A percentile compares a stretch with the other conserved stretches of the same genome.
phyloP scores from a whole-genome alignment of 2,888 invertebrate species.

The Chymomyza amoena region DNA sequence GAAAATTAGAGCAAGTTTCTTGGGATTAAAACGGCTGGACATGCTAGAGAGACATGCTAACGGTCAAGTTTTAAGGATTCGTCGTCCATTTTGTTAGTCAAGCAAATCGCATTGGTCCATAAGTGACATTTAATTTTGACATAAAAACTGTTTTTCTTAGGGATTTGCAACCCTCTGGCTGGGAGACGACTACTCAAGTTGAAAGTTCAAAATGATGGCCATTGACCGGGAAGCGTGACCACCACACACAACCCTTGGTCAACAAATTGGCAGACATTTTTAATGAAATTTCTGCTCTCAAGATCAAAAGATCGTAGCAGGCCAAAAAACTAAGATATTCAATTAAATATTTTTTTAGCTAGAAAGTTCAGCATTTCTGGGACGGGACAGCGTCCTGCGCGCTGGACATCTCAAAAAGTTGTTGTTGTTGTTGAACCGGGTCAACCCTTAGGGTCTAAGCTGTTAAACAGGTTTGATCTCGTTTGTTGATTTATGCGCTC shows the following conservation, averaged over 20 bases:
- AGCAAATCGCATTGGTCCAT: slow-evolving; percentile 41
- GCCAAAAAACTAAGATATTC: slow-evolving; percentile 40
- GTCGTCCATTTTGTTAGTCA: not conserved
- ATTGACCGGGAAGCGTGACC: not conserved
- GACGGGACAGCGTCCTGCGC: slow-evolving; percentile 25
- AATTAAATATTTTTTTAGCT: slow-evolving; percentile 48
- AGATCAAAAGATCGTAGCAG: slow-evolving; percentile 38
- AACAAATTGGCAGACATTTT: slow-evolving; percentile 44
- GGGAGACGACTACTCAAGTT: slow-evolving; percentile 5
- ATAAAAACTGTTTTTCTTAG: slow-evolving; percentile 50
- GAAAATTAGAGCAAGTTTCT: slow-evolving; percentile 8
- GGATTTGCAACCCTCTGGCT: slow-evolving; percentile 32
- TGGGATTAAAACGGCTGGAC: slow-evolving; percentile 1
- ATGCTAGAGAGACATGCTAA: not conserved
- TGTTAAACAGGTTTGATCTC: slow-evolving; percentile 52
- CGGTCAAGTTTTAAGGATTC: not conserved
- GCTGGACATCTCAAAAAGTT: slow-evolving; percentile 14
- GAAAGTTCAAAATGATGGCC: slow-evolving; percentile 23
- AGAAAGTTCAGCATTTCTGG: slow-evolving; percentile 52
- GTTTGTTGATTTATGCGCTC: slow-evolving; percentile 1
- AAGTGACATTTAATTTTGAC: slow-evolving; percentile 53
- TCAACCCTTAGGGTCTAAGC: slow-evolving; percentile 51
- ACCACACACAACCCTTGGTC: not conserved
- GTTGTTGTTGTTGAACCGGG: not conserved
- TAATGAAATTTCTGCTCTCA: slow-evolving; percentile 52